Evolutionary conservation across 64 coral and sea anemone genomes (phyloP), one percentile per base, ranked within the genome.

Genomic region (Pocillopora damicornis): DNA sequence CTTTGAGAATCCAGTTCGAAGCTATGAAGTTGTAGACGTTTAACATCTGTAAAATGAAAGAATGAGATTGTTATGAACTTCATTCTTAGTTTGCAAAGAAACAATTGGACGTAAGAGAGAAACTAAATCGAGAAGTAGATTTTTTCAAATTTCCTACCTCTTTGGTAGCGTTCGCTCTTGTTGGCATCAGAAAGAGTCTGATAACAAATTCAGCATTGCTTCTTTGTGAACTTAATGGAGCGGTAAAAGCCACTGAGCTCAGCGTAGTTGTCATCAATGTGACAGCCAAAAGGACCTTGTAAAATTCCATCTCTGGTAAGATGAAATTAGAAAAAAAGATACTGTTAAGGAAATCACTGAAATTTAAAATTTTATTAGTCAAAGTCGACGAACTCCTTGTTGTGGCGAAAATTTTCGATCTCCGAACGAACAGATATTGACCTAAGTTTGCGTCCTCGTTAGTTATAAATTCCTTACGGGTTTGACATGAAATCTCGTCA

Each of bases 41-140:
- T 85, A 72, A 72, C 65, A 85, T 85, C 81, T 85, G 81, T 23
- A 23, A 71, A 71, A 23, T 25, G 11, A 25, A n/a, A 23, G 22
- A n/a, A 9, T 3, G 18, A 69, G 23, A 69, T 10, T n/a, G 10
- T 25, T 9, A n/a, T 20, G 18, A 11, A 71, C 18, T 71, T n/a
- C 4, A 11, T 71, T 67, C 22, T 20, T 1, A 67, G 22, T 16
- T 8, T 16, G 6, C 22, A 71, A 71, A 23, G 1, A 30, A 30
- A 9, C 11, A 11, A 30, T 26, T 7, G 1, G 1, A 18, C 11
- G 20, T 71, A 4, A 71, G 67, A 26, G 67, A 20, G 30, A 5
- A 71, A 71, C 67, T 23, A 10, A 71, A 23, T 71, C 22, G 25
- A 15, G 61, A 63, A 13, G 16, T 63, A 71, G 25, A 20, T 23